A percentile compares a stretch with the other conserved stretches of the same genome.
Conservation (phyloP, 2,113 vertebrate species). For the Leptocoma aspasia region DNA sequence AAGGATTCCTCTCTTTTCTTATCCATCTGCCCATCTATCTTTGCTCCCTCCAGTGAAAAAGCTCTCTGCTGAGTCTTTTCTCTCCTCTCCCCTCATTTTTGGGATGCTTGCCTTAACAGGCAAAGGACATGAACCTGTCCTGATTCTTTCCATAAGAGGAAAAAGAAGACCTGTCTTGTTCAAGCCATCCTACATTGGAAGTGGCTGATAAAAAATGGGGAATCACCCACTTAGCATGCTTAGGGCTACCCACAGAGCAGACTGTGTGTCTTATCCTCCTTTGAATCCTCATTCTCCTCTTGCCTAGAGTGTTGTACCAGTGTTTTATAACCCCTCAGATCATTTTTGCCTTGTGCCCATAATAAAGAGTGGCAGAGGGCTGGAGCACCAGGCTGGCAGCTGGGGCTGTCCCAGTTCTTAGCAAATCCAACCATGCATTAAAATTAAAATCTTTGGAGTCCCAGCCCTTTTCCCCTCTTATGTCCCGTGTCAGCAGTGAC, state of each 20-base stretch:
- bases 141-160: background rate
- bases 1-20: background rate
- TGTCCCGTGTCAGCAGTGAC: background rate
- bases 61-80: background rate
- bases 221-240: background rate
- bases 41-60: background rate
- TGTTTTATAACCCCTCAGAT: background rate
- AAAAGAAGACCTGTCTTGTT: background rate
- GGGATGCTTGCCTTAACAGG: background rate
- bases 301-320: background rate
- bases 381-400: background rate
- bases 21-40: background rate
- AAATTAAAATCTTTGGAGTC: background rate
- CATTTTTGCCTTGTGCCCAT: background rate
- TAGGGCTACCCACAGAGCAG: rapidly evolving
- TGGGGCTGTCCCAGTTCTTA: background rate
- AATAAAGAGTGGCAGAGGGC: background rate
- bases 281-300: background rate
- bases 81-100: background rate
- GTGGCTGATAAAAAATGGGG: background rate
- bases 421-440: background rate
- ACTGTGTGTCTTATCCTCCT: background rate
- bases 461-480: background rate
- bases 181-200: background rate
- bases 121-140: background rate